Evolutionary conservation across 2,797 vertebrate species (phyloP), one percentile per base, ranked within the genome.

Genomic region (Buphagus erythrorhynchus): DNA sequence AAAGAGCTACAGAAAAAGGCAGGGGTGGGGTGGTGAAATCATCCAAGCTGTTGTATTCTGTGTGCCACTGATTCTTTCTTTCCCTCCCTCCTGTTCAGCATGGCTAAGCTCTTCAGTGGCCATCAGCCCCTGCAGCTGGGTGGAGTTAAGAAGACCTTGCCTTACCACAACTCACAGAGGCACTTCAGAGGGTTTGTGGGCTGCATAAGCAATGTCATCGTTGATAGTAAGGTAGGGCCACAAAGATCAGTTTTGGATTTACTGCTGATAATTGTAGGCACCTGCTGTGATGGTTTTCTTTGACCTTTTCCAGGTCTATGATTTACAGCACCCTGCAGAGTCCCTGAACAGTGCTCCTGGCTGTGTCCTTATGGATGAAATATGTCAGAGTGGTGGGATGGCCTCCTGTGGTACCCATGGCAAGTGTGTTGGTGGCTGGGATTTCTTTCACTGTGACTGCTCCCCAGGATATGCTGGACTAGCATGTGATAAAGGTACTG

Each of bases 81-180:
- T 43, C 52, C 13, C 18, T 65, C 18, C 33, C 35, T 85, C 52
- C 67, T 43, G 20, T 52, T 63, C 73, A 88, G 46, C 63, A 9
- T 87, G 68, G 16, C 6, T 80, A 99, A 98, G 81, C 98, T 98
- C 90, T 97, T 99, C 79, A 98, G 98, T 19, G 97, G 99, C 85
- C 97, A 98, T 75, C 99, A 99, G 94, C 99, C 99, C 78, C 98
- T 99, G 51, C 99, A 99, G 97, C 45, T 99, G 85, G 99, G 99
- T 46, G 99, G 99, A 43, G 95, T 99, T 73, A 99, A 99, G 96
- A 98, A 98, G 74, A 94, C 94, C 13, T 96, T 98, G 51, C 96
- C 98, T 21, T 93, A 96, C 68, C 97, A 48, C 0, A 46, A 80
- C 31, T 88, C 97, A 24, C 95, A 94, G 40, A 91, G 92, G 54